These are phyloP conservation scores for Sigmodon hispidus DNA, from an alignment of 2,113 vertebrate species.

Conservation along the genomic window DNA sequence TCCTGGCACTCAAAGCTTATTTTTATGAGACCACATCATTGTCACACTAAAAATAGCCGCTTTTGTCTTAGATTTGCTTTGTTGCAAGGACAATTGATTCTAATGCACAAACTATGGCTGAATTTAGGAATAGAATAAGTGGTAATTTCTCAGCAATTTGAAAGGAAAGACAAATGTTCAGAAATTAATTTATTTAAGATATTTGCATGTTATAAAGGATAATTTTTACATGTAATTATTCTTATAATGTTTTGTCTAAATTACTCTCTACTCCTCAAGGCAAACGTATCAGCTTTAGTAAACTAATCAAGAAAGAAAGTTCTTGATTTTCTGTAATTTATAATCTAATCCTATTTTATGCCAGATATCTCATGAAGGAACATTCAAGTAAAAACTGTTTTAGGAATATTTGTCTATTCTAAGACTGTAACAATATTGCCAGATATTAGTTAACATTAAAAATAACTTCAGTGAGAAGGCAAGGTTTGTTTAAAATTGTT, in stretches of 20 bases:
- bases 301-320: neutral
- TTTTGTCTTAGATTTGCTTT: slow-evolving; percentile 25
- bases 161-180: neutral
- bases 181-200: slow-evolving; percentile 27
- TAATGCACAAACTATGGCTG: neutral
- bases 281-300: neutral
- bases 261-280: neutral
- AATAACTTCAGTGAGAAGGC: neutral
- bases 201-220: neutral
- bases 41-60: neutral
- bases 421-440: neutral
- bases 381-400: neutral
- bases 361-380: neutral
- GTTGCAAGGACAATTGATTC: neutral
- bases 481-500: neutral
- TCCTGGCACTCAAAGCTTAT: neutral
- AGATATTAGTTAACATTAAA: slow-evolving; percentile 1
- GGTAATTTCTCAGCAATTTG: slow-evolving; percentile 30
- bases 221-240: slow-evolving; percentile 26
- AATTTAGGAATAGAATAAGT: neutral
- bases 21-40: neutral
- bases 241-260: neutral
- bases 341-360: neutral
- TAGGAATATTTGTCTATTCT: neutral
- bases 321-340: neutral